Percentiles rank a stretch among this genome's conserved stretches.
phyloP scores from a whole-genome alignment of 2,888 invertebrate species.

The Caenorhabditis sinica region DNA sequence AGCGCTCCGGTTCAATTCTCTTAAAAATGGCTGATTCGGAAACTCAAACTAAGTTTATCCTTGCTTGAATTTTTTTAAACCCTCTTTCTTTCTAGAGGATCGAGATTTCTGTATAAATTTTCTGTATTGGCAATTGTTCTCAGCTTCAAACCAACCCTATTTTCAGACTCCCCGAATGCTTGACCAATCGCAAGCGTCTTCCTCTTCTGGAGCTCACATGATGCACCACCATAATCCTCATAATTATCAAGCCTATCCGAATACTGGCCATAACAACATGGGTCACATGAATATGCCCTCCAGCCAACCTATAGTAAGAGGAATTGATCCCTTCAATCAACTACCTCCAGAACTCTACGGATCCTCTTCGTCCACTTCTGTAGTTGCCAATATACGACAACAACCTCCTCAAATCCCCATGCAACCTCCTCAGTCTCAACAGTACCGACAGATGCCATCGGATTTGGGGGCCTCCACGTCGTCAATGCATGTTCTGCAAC shows the following conservation, averaged over 20 bases:
- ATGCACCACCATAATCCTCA: slow-evolving; percentile 47
- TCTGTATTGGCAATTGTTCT: too few relatives aligned
- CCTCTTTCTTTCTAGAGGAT: too few relatives aligned
- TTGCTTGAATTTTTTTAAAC: too few relatives aligned
- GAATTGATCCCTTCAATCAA: slow-evolving; percentile 54
- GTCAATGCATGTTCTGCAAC: slow-evolving; percentile 26
- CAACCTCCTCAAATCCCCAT: slow-evolving; percentile 22
- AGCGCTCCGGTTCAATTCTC: too few relatives aligned
- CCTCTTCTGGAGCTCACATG: slow-evolving; percentile 24
- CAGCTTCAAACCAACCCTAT: background rate
- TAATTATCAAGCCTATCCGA: slow-evolving; percentile 40
- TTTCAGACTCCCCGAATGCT: slow-evolving; percentile 54
- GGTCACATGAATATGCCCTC: slow-evolving; percentile 19
- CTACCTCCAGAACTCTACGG: slow-evolving; percentile 44
- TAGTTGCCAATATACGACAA: slow-evolving; percentile 16
- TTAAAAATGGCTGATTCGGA: too few relatives aligned
- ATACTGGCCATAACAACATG: slow-evolving; percentile 26
- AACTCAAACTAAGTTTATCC: too few relatives aligned
- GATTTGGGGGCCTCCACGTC: slow-evolving; percentile 52
- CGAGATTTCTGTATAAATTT: too few relatives aligned
- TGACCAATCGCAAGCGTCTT: slow-evolving; percentile 45
- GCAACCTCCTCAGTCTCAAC: slow-evolving; percentile 22
- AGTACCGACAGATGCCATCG: slow-evolving; percentile 12
- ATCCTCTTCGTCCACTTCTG: slow-evolving; percentile 35
- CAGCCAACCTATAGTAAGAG: slow-evolving; percentile 17